Percentiles rank a stretch among this genome's conserved stretches.
These are phyloP conservation scores for Pristionchus japonicus DNA, from an alignment of 2,888 invertebrate genomes.

Conservation along the genomic window DNA sequence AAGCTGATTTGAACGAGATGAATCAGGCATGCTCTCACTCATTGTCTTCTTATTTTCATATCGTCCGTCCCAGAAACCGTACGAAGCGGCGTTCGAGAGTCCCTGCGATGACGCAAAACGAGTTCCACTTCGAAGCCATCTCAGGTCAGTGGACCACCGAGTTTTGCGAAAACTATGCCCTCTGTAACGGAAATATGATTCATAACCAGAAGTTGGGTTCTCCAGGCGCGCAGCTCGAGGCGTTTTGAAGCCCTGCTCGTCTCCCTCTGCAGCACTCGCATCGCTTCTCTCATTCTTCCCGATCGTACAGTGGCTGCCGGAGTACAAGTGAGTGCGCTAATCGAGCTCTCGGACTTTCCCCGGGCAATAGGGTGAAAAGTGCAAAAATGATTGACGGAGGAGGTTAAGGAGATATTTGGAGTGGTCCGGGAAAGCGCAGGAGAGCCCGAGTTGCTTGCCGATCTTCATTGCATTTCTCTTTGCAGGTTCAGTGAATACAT, in stretches of 20 bases:
- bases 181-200: too few relatives aligned
- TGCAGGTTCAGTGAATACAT: constrained; percentile 9
- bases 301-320: constrained; percentile 21
- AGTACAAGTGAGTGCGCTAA: constrained; percentile 29
- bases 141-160: too few relatives aligned
- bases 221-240: background rate
- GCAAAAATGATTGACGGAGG: too few relatives aligned
- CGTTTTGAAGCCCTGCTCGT: background rate
- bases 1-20: constrained; percentile 26
- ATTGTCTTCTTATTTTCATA: background rate
- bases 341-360: too few relatives aligned
- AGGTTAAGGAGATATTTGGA: too few relatives aligned
- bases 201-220: too few relatives aligned
- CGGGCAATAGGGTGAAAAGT: too few relatives aligned
- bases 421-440: too few relatives aligned
- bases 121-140: background rate
- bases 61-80: constrained; percentile 41
- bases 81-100: constrained; percentile 33
- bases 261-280: background rate
- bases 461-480: constrained; percentile 26
- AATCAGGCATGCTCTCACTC: constrained; percentile 32
- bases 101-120: background rate
- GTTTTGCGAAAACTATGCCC: too few relatives aligned
- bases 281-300: constrained; percentile 28
- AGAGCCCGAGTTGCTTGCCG: background rate